Conservation (phyloP, 2,888 invertebrate genomes). For the Stenolophus ochropezus region DNA sequence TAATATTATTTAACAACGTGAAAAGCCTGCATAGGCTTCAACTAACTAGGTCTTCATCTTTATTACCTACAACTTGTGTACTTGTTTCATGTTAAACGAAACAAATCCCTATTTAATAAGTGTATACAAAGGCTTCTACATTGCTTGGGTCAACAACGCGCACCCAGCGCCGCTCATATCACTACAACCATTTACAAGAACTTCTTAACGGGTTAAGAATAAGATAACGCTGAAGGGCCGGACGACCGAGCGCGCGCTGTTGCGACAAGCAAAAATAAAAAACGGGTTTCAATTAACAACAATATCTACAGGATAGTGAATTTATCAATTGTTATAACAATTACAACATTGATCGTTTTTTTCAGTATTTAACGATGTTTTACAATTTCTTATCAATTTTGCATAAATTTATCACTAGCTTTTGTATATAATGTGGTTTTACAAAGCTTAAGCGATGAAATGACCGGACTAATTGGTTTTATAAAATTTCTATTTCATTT, state of each 20-base stretch:
- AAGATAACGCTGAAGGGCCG: neutral
- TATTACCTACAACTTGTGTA: slow-evolving; percentile 63
- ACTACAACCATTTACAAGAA: slow-evolving; percentile 2
- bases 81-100: slow-evolving; percentile 70
- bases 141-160: slow-evolving; percentile 62
- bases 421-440: slow-evolving; percentile 61
- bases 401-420: slow-evolving; percentile 72
- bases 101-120: slow-evolving; percentile 69
- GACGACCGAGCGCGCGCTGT: slow-evolving; percentile 52
- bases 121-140: slow-evolving; percentile 70
- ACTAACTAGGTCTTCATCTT: slow-evolving; percentile 69
- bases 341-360: slow-evolving; percentile 80
- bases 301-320: slow-evolving; percentile 74
- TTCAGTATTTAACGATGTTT: slow-evolving; percentile 79
- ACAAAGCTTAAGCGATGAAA: slow-evolving; percentile 60
- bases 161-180: slow-evolving; percentile 32
- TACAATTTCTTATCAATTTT: slow-evolving; percentile 66
- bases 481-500: slow-evolving; percentile 52
- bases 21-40: slow-evolving; percentile 74
- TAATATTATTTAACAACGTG: slow-evolving; percentile 73
- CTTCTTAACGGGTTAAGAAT: neutral
- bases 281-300: slow-evolving; percentile 71
- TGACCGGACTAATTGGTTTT: slow-evolving; percentile 30
- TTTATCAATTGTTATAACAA: slow-evolving; percentile 75
- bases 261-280: slow-evolving; percentile 66